A percentile compares a stretch with the other conserved stretches of the same genome.
phyloP scores from a whole-genome alignment of 2,888 invertebrate genomes.

The Conistra vaccinii region DNA sequence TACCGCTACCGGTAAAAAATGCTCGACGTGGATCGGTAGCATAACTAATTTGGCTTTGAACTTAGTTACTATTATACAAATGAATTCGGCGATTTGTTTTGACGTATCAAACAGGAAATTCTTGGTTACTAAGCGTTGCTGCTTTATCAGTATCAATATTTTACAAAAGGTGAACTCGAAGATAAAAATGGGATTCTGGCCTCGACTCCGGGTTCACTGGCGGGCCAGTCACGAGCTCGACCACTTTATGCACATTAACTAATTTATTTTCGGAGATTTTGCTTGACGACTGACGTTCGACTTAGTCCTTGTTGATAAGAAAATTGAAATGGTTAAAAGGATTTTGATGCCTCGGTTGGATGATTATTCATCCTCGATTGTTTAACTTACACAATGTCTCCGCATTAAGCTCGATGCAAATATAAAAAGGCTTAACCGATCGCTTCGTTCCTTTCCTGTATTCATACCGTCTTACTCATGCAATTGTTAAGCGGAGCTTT shows the following conservation, averaged over 20 bases:
- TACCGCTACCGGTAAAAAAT: conserved; percentile 74
- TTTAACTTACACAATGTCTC: conserved; percentile 62
- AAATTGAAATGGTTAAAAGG: conserved; percentile 74
- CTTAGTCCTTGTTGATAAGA: conserved; percentile 75
- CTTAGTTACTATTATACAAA: conserved; percentile 64
- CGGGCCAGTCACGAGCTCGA: conserved; percentile 85
- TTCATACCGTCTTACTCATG: conserved; percentile 64
- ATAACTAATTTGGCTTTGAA: conserved; percentile 64
- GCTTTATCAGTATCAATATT: conserved; percentile 84
- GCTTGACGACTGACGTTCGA: conserved; percentile 80
- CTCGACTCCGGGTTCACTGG: conserved; percentile 79
- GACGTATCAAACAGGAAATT: conserved; percentile 81
- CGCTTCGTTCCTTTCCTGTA: conserved; percentile 51
- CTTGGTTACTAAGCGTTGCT: conserved; percentile 76
- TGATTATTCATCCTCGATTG: conserved; percentile 63
- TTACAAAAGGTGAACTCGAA: conserved; percentile 80
- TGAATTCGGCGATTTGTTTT: conserved; percentile 67
- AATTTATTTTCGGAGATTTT: conserved; percentile 85
- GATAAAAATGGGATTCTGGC: conserved; percentile 79
- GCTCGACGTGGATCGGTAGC: conserved; percentile 68
- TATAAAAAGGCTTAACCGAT: conserved; percentile 45
- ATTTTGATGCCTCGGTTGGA: conserved; percentile 67
- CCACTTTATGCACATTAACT: conserved; percentile 86
- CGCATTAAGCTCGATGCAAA: conserved; percentile 48
- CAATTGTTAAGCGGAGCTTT: conserved; percentile 64